A percentile compares a stretch with the other conserved stretches of the same genome.
phyloP scores from a whole-genome alignment of 2,888 invertebrate species.

The Parnassius apollo region DNA sequence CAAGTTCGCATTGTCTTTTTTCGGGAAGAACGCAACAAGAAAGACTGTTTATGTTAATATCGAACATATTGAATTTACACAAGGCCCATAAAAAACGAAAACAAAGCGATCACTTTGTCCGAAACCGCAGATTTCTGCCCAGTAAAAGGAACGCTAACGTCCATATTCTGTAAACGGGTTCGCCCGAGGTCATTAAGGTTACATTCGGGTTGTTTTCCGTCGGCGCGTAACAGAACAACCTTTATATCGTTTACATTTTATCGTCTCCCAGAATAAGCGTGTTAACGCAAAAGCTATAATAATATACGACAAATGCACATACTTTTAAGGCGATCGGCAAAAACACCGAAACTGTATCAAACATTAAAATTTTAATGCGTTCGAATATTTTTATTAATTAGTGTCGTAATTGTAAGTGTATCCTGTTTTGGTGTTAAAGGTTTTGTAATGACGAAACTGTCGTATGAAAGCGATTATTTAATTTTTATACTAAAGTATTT shows the following conservation, averaged over 20 bases:
- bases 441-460: slow-evolving; percentile 20
- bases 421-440: slow-evolving; percentile 16
- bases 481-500: no score
- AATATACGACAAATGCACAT: slow-evolving; percentile 11
- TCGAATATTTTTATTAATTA: slow-evolving; percentile 31
- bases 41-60: slow-evolving; percentile 26
- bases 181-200: slow-evolving; percentile 47
- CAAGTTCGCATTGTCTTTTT: slow-evolving; percentile 4
- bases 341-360: slow-evolving; percentile 37
- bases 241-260: slow-evolving; percentile 26
- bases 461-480: background rate
- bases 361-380: slow-evolving; percentile 36
- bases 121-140: slow-evolving; percentile 33
- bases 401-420: slow-evolving; percentile 30
- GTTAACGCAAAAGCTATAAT: slow-evolving; percentile 19
- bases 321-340: slow-evolving; percentile 25
- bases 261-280: slow-evolving; percentile 27
- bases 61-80: slow-evolving; percentile 35
- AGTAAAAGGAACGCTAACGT: slow-evolving; percentile 33
- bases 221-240: slow-evolving; percentile 21
- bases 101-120: slow-evolving; percentile 36
- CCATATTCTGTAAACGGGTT: slow-evolving; percentile 42
- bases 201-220: slow-evolving; percentile 39
- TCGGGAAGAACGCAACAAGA: background rate
- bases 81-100: slow-evolving; percentile 32